Evolutionary conservation across 2,888 invertebrate genomes (phyloP).

Genomic region (Pachydiplax longipennis): DNA sequence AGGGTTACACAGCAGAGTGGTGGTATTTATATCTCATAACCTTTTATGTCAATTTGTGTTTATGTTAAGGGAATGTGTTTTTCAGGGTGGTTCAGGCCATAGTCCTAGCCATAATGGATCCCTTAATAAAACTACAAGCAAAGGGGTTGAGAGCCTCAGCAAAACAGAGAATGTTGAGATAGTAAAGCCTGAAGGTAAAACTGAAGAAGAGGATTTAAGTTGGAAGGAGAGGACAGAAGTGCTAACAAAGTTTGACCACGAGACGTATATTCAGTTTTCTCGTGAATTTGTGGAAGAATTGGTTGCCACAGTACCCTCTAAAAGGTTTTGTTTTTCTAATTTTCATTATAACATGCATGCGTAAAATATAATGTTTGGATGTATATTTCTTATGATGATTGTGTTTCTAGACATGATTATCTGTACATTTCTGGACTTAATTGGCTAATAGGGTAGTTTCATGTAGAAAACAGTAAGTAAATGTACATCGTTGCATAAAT

Average conservation of each 20-base stretch:
- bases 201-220: background rate
- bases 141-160: background rate
- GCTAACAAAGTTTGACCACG: conserved; percentile 48
- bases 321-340: conserved; percentile 46
- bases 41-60: background rate
- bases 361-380: background rate
- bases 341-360: conserved; percentile 3
- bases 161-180: background rate
- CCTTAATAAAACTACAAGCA: background rate
- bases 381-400: background rate
- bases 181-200: background rate
- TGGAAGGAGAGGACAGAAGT: conserved; percentile 34
- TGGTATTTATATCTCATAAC: background rate
- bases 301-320: conserved; percentile 48
- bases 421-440: background rate
- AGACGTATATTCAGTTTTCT: conserved; percentile 50
- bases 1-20: background rate
- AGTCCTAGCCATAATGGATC: background rate
- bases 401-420: background rate
- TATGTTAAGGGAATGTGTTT: background rate
- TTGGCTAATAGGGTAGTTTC: background rate
- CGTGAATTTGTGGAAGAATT: conserved; percentile 51
- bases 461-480: background rate
- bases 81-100: conserved; percentile 38
- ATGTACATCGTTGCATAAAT: background rate